Base-by-base conservation (phyloP, 2,113 vertebrate species). In the Microtus montanus region DNA sequence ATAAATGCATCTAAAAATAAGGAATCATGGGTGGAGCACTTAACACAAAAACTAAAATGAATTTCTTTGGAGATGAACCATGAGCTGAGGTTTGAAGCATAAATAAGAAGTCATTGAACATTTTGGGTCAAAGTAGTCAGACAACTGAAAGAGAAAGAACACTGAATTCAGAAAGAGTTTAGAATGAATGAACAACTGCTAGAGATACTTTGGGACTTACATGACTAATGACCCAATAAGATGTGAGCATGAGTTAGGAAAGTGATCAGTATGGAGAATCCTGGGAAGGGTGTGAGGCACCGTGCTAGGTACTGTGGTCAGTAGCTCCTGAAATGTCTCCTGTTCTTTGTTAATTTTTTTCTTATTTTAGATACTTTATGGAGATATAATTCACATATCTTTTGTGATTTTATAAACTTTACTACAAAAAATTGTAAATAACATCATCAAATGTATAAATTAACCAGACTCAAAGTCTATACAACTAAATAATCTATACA, bases 1-100 rank as follows among this genome's bases (percentile, higher is more conserved):
- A 85, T 61, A 89, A 95, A 71, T 20, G 38, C 10, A 87, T 7
- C 90, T 33, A 61, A 86, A 84, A 90, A 64, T 1, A 85, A 74
- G 4, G 12, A 94, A 47, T 28, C 64, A 83, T 9, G 8, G 13
- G 28, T 71, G 44, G 26, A 52, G 58, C 0, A 26, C 0, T 35
- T 24, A 75, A 30, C 17, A 73, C 15, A 15, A 15, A 90, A 5
- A 82, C 5, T 13, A 66, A 95, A n/a, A 22, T 24, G 38, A 22
- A 17, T 75, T 52, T 95, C 30, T 66, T 26, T 91, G 6, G 26
- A 93, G 22, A 75, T 41, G 8, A 3, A 14, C 4, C 1, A 58
- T 91, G 9, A 87, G 5, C 64, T 89, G 17, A 92, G 15, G 52
- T 12, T 86, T 52, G 63, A 73, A 92, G 26, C 2, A 26, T 73